Conservation (phyloP, 2,797 vertebrate genomes). For the Columba guinea region DNA sequence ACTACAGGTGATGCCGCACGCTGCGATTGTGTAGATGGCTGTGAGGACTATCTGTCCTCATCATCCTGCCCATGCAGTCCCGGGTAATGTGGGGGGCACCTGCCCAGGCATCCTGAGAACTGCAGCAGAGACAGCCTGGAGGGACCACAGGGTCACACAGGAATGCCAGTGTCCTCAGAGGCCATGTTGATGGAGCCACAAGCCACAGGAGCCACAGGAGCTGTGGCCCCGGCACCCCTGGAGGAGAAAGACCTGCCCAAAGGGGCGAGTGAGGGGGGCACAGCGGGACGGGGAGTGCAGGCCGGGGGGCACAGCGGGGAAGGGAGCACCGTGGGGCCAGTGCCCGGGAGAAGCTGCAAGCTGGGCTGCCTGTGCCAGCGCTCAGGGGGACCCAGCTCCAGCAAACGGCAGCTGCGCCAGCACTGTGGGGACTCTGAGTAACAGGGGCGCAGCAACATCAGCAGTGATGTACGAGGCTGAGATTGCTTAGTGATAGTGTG, state of each 20-base stretch:
- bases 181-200: not conserved
- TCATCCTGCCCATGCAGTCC: too few relatives aligned
- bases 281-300: too few relatives aligned
- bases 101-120: not conserved
- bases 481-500: too few relatives aligned
- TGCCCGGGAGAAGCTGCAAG: rapidly evolving
- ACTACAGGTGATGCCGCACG: too few relatives aligned
- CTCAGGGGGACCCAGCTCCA: not conserved
- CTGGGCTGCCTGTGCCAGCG: not conserved
- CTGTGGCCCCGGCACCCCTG: not conserved
- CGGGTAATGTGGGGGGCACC: rapidly evolving
- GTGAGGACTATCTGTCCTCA: too few relatives aligned
- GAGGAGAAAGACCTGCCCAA: not conserved
- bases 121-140: not conserved
- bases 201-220: not conserved
- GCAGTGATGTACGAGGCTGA: rapidly evolving
- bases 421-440: too few relatives aligned
- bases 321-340: rapidly evolving
- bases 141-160: not conserved
- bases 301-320: too few relatives aligned
- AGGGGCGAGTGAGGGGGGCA: not conserved
- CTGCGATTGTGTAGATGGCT: too few relatives aligned
- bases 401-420: too few relatives aligned
- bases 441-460: not conserved
- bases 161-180: rapidly evolving